A percentile compares a stretch with the other conserved stretches of the same genome.
phyloP scores from a whole-genome alignment of 2,113 vertebrate species.

The Oreochromis aureus region DNA sequence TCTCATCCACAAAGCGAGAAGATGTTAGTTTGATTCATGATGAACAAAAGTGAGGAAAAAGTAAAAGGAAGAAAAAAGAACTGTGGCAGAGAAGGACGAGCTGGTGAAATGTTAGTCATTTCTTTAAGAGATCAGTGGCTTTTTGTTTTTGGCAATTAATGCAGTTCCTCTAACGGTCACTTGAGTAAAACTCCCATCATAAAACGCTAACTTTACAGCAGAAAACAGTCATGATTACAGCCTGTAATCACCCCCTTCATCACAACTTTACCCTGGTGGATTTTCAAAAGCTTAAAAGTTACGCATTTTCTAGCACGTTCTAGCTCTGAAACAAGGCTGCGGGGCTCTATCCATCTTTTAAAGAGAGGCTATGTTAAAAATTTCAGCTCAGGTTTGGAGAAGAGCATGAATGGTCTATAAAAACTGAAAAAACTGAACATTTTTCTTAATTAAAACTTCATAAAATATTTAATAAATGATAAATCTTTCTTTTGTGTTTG shows the following conservation, averaged over 20 bases:
- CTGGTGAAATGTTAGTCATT: not conserved
- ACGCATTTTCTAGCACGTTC: not conserved
- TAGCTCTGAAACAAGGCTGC: not conserved
- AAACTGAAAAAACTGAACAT: not conserved
- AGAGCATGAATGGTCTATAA: not conserved
- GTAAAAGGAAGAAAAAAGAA: not conserved
- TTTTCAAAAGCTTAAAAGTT: not conserved
- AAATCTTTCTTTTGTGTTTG: not conserved
- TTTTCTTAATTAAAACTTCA: not conserved
- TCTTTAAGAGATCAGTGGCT: not conserved
- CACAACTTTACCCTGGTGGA: not conserved
- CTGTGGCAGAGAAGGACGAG: not conserved
- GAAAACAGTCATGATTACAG: not conserved
- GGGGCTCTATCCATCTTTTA: not conserved
- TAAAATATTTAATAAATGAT: not conserved
- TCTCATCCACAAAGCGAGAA: not conserved
- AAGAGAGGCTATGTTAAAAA: not conserved
- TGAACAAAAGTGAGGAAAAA: not conserved
- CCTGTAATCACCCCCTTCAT: not conserved
- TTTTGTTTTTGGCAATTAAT: not conserved
- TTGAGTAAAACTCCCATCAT: not conserved
- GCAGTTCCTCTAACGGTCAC: not conserved
- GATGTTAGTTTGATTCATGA: conserved; percentile 11
- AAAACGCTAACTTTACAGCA: not conserved
- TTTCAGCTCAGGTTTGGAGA: not conserved